A percentile compares a stretch with the other conserved stretches of the same genome.
These are phyloP conservation scores for Pungitius pungitius DNA, from an alignment of 2,113 vertebrate species.

Conservation along the genomic window DNA sequence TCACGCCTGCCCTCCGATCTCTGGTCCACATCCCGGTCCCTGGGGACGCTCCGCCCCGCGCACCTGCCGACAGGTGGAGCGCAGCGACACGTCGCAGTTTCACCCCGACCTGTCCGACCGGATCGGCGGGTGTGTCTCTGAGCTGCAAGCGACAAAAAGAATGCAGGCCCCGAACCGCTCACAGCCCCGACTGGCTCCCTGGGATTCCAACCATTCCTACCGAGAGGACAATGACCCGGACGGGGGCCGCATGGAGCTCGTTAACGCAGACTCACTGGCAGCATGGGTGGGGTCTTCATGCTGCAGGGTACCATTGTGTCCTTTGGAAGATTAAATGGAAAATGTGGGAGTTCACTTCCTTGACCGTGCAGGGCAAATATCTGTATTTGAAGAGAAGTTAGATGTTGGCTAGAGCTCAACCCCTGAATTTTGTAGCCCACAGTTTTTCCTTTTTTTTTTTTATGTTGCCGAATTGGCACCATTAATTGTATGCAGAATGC, in stretches of 20 bases:
- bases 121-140: conserved; percentile 44
- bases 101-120: conserved; percentile 74
- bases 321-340: neutral
- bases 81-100: conserved; percentile 68
- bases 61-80: conserved; percentile 63
- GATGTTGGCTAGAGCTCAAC: neutral
- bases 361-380: neutral
- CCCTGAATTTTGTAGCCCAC: neutral
- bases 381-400: neutral
- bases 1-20: conserved; percentile 10
- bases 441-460: neutral
- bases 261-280: conserved; percentile 19
- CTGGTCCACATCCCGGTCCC: neutral
- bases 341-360: neutral
- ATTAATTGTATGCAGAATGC: neutral
- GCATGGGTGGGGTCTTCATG: conserved; percentile 8
- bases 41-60: conserved; percentile 18
- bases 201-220: conserved; percentile 65
- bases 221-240: conserved; percentile 35
- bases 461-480: neutral
- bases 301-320: neutral
- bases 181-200: conserved; percentile 33
- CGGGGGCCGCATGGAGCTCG: neutral
- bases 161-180: neutral
- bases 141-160: neutral